Base-by-base conservation (phyloP, 2,888 invertebrate species). In the Caenorhabditis parvicauda region DNA sequence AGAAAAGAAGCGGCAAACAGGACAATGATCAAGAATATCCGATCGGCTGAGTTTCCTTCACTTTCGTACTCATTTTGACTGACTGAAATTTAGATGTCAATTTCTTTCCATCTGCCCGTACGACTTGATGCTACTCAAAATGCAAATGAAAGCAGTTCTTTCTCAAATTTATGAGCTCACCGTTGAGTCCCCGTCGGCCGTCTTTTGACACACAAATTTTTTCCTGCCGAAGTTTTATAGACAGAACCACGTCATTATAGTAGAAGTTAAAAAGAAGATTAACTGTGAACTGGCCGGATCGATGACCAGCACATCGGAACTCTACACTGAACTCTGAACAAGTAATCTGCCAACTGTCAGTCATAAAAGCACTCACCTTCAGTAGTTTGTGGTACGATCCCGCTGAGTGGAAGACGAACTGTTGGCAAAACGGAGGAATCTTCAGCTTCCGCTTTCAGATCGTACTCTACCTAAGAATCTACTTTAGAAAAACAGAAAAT, bases 391-490 rank as follows among this genome's bases (percentile, higher is more conserved):
- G 79, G 79, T n/a, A 79, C 65, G 17, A 54, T 50, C 37, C 79
- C 79, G 27, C 69, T 50, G 27, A 59, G 45, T 6, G 74, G 75
- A 24, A 79, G 52, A 17, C 72, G 62, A 6, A 80, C 47, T 32
- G 79, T 67, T 3, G 79, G 76, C 22, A 79, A 64, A n/a, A 79
- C 77, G 37, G 75, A 71, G n/a, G 74, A 72, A 42, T 80, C 76
- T 41, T 75, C 76, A 6, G 79, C 64, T 25, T 69, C 67, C 12
- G 69, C 71, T 38, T 59, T 57, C 29, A 77, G 55, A 35, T 70
- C 61, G 52, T 77, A 77, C 28, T 58, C 53, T 14, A 71, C 59
- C 64, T 59, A 25, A 24, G 55, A 43, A 5, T 21, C 9, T 22
- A 35, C 3, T 41, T 21, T 22, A 24, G 32, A 2, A 27, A 29